Percentiles rank a stretch among this genome's conserved stretches.
phyloP scores from a whole-genome alignment of 2,797 vertebrate species.

The Poecilia velifera region DNA sequence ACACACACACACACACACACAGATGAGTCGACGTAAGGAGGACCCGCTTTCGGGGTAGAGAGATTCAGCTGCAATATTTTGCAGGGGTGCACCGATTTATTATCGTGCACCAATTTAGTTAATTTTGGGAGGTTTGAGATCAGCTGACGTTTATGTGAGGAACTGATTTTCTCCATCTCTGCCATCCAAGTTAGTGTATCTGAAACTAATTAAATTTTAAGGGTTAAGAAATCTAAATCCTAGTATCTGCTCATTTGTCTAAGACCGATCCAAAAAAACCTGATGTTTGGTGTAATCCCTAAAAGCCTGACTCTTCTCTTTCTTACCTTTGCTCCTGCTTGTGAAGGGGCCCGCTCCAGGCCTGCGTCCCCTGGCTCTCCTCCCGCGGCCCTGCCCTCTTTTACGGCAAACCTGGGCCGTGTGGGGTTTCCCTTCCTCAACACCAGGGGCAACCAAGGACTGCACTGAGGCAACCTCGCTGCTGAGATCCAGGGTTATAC shows the following conservation, averaged over 20 bases:
- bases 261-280: background rate
- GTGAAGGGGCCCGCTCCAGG: constrained; percentile 57
- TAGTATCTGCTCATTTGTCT: background rate
- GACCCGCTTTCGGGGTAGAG: background rate
- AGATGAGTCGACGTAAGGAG: background rate
- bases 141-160: background rate
- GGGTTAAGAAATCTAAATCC: background rate
- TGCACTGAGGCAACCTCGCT: constrained; percentile 66
- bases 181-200: background rate
- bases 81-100: background rate
- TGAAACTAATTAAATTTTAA: background rate
- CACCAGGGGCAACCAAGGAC: constrained; percentile 43
- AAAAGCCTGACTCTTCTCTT: background rate
- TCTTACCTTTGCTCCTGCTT: constrained; percentile 70
- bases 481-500: constrained; percentile 82
- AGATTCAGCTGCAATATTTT: background rate
- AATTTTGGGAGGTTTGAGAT: background rate
- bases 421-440: constrained; percentile 40
- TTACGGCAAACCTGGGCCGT: constrained; percentile 66
- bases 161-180: background rate
- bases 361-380: constrained; percentile 83
- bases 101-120: background rate
- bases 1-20: background rate
- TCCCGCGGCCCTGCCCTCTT: constrained; percentile 83
- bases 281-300: background rate